Conservation (phyloP, 1,140 invertebrate species). For the Drosophila elegans region DNA sequence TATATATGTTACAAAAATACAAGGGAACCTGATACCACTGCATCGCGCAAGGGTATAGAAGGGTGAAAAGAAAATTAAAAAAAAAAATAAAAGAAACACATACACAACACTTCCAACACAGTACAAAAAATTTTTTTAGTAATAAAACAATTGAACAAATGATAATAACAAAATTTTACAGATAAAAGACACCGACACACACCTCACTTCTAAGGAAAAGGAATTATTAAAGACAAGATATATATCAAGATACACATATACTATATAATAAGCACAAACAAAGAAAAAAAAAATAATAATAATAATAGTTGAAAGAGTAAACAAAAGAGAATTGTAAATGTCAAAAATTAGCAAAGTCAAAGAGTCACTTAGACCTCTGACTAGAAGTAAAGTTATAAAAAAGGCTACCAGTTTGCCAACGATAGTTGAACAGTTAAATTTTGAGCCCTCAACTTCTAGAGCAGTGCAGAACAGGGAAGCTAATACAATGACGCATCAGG, state of each 20-base stretch:
- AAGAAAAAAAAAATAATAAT: too few relatives aligned
- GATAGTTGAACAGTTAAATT: slow-evolving; percentile 7
- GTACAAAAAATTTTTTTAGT: slow-evolving; percentile 3
- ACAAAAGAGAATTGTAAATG: slow-evolving; percentile 5
- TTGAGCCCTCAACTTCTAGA: slow-evolving; percentile 6
- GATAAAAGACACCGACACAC: slow-evolving; percentile 2
- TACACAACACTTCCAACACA: slow-evolving; percentile 1
- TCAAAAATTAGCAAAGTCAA: slow-evolving; percentile 6
- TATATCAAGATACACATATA: too few relatives aligned
- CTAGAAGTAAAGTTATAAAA: slow-evolving; percentile 7
- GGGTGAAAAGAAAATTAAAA: neutral
- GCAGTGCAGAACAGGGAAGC: slow-evolving; percentile 6
- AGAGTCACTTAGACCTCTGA: slow-evolving; percentile 7
- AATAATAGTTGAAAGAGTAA: slow-evolving; percentile 1
- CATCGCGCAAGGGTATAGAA: slow-evolving; percentile 10
- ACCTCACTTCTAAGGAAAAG: slow-evolving; percentile 9
- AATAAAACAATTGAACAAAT: slow-evolving; percentile 9
- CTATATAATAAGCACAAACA: neutral
- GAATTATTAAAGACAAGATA: slow-evolving; percentile 1
- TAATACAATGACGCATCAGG: slow-evolving; percentile 3
- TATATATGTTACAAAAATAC: neutral
- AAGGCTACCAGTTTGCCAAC: slow-evolving; percentile 8
- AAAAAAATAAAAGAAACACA: too few relatives aligned
- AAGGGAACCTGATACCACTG: slow-evolving; percentile 7
- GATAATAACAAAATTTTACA: neutral